Evolutionary conservation across 2,888 invertebrate genomes (phyloP), one percentile per base, ranked within the genome.

Genomic region (Ypsolopha scabrella): DNA sequence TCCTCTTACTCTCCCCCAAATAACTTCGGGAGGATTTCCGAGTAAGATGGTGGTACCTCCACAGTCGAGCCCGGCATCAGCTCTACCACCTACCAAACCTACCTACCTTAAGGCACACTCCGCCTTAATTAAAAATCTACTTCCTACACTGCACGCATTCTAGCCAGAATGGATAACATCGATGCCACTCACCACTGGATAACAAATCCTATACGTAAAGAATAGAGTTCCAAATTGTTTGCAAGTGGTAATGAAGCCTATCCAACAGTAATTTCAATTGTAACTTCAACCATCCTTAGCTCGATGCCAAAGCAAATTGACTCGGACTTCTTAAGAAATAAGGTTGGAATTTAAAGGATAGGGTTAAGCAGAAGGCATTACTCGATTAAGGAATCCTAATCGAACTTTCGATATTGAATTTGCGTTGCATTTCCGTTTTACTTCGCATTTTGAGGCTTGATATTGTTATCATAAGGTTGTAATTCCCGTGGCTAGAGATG

Each of bases 321-420:
- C 35, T 46, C 35, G 8, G 35, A 46, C 10, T 10, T 6, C 7
- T 13, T 6, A 46, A 34, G 46, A 46, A 35, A 46, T 46, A 46
- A 46, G 46, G 46, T n/a, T 8, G 35, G 11, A 35, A n/a, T 46
- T 46, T n/a, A 34, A 35, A 46, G 7, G 35, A 35, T 3, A 4
- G 4, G 24, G 24, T 24, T 3, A 24, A 24, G 7, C 43, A 37
- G 11, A 47, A 47, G 47, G 47, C 47, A 47, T 47, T 37, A 49
- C 33, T 55, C 54, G 52, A 57, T 55, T 57, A 53, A 53, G 53
- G 54, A 54, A 51, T 52, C 54, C 54, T 54, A 55, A 57, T 57
- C 52, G 53, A 41, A 48, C 13, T 41, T 43, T 57, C 54, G 45
- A 52, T 52, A 50, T 53, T 46, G 54, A 52, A 52, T 51, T 37